phyloP scores from a whole-genome alignment of 2,113 vertebrate genomes.

The Ptychochromis oligacanthus region DNA sequence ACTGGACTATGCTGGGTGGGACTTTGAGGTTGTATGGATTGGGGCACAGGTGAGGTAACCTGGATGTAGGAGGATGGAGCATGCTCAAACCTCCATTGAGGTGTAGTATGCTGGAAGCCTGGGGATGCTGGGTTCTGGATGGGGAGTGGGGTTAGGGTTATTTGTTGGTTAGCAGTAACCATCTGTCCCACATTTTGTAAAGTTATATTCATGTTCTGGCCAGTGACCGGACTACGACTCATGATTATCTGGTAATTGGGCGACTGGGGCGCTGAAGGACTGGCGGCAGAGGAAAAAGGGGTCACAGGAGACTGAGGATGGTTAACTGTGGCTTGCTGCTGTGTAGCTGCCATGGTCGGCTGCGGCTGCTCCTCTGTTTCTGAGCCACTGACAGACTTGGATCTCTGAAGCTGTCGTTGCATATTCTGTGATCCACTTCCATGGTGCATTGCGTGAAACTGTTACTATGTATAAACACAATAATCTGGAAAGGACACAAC shows the following conservation, averaged over 20 bases:
- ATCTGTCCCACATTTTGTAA: constrained; percentile 89
- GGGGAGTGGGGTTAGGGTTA: constrained; percentile 86
- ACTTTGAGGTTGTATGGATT: constrained; percentile 89
- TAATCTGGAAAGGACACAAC: constrained; percentile 37
- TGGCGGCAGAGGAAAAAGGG: constrained; percentile 87
- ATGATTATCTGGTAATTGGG: constrained; percentile 93
- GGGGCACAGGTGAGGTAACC: constrained; percentile 88
- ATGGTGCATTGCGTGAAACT: constrained; percentile 94
- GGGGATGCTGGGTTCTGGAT: constrained; percentile 87
- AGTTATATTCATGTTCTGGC: constrained; percentile 94
- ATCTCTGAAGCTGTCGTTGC: constrained; percentile 91
- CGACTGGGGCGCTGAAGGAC: constrained; percentile 90
- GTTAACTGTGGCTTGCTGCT: constrained; percentile 76
- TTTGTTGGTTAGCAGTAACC: constrained; percentile 89
- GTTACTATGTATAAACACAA: constrained; percentile 65
- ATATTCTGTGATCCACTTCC: constrained; percentile 92
- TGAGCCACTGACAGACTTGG: constrained; percentile 88
- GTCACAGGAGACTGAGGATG: constrained; percentile 91
- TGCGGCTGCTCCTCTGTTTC: constrained; percentile 91
- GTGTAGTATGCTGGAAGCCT: constrained; percentile 88
- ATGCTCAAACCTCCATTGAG: constrained; percentile 88
- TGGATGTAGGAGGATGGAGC: constrained; percentile 89
- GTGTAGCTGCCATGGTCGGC: constrained; percentile 76
- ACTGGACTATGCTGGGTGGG: constrained; percentile 89
- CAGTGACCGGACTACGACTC: constrained; percentile 89